A percentile compares a stretch with the other conserved stretches of the same genome.
phyloP scores from a whole-genome alignment of 2,113 vertebrate species.

The Vulpes ferrilata region DNA sequence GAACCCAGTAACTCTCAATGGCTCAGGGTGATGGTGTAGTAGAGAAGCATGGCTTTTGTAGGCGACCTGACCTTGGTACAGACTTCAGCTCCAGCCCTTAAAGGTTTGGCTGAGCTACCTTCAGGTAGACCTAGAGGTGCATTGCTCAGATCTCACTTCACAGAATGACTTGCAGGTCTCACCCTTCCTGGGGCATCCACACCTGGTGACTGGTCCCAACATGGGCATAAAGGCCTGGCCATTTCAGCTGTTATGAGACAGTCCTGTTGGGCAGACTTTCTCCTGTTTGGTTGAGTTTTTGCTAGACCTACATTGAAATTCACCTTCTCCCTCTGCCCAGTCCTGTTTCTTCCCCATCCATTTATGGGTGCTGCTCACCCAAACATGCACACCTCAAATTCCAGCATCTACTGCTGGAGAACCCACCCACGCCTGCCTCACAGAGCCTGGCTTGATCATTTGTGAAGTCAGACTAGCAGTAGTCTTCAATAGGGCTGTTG shows the following conservation, averaged over 20 bases:
- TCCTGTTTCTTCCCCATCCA: background rate
- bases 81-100: background rate
- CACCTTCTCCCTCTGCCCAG: background rate
- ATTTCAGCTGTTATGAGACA: accelerated
- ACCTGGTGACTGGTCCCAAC: background rate
- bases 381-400: background rate
- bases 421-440: background rate
- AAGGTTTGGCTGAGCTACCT: background rate
- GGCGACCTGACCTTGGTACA: background rate
- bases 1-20: background rate
- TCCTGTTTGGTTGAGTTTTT: background rate
- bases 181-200: background rate
- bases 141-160: background rate
- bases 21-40: accelerated
- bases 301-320: background rate
- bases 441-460: accelerated
- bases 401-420: background rate
- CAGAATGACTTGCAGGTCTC: background rate
- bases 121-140: background rate
- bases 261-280: background rate
- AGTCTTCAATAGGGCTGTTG: background rate
- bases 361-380: background rate
- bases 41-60: background rate
- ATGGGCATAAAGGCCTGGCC: background rate
- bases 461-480: background rate